A percentile compares a stretch with the other conserved stretches of the same genome.
Evolutionary conservation across 2,797 vertebrate genomes (phyloP).

Genomic region (Ctenopoma multispine): DNA sequence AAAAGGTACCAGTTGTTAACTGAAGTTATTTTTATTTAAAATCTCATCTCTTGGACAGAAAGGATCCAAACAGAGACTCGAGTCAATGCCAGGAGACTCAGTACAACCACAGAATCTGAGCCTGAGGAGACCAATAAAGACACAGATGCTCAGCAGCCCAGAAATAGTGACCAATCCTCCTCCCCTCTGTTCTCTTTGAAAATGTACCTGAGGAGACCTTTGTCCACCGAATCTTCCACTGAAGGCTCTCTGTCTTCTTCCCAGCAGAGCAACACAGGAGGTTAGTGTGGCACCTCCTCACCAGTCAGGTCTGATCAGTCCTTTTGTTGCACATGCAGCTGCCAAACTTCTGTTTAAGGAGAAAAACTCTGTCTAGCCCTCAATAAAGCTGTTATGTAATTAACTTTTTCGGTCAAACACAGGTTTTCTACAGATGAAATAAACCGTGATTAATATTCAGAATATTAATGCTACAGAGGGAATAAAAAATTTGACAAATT

Average conservation of each 20-base stretch:
- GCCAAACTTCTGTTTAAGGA: not conserved
- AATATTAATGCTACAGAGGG: conserved; percentile 61
- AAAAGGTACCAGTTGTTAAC: not conserved
- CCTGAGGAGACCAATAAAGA: conserved; percentile 78
- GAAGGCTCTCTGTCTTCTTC: conserved; percentile 85
- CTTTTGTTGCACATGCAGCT: conserved; percentile 19
- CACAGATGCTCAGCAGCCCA: conserved; percentile 77
- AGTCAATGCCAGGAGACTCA: conserved; percentile 65
- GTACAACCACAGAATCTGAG: conserved; percentile 69
- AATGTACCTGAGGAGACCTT: conserved; percentile 85
- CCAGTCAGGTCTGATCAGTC: conserved; percentile 6
- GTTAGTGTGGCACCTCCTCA: conserved; percentile 77
- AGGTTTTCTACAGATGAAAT: conserved; percentile 49
- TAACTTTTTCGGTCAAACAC: conserved; percentile 48
- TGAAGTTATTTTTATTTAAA: not conserved
- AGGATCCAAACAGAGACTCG: conserved; percentile 47
- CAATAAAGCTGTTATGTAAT: conserved; percentile 35
- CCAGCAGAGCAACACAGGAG: conserved; percentile 86
- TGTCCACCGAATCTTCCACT: conserved; percentile 79
- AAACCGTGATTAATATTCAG: conserved; percentile 58
- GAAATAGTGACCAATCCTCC: conserved; percentile 77
- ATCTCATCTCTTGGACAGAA: conserved; percentile 49
- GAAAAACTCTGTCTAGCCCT: conserved; percentile 3
- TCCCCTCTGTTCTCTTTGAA: conserved; percentile 86
- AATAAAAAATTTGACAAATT: conserved; percentile 68